phyloP scores from a whole-genome alignment of 2,113 vertebrate species.

The Tetrax tetrax region DNA sequence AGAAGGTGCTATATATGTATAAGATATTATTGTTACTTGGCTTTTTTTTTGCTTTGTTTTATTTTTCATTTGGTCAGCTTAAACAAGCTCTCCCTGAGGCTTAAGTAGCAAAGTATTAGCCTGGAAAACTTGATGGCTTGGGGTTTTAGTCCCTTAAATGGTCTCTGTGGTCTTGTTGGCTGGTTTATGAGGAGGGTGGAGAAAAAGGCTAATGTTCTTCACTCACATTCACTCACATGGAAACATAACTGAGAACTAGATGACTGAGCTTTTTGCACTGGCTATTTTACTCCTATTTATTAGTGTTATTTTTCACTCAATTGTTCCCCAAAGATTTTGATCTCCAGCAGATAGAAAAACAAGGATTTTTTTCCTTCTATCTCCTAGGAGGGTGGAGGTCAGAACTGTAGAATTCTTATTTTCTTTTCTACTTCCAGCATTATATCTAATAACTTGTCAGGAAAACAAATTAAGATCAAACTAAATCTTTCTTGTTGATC shows the following conservation, averaged over 20 bases:
- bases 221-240: neutral
- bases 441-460: neutral
- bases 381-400: neutral
- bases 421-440: neutral
- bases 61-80: neutral
- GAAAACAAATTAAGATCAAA: neutral
- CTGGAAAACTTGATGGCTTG: slow-evolving; percentile 23
- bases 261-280: neutral
- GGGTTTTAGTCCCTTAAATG: slow-evolving; percentile 37
- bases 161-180: slow-evolving; percentile 43
- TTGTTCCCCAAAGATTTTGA: neutral
- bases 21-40: neutral
- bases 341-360: neutral
- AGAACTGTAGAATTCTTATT: neutral
- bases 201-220: neutral
- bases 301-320: neutral
- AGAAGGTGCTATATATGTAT: neutral
- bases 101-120: slow-evolving; percentile 17
- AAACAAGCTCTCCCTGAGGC: neutral
- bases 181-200: slow-evolving; percentile 44
- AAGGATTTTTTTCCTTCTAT: neutral
- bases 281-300: neutral
- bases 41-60: neutral
- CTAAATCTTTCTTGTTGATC: neutral
- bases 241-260: neutral